These are phyloP conservation scores for Catharus minimus DNA, from an alignment of 2,113 vertebrate species.

Conservation along the genomic window DNA sequence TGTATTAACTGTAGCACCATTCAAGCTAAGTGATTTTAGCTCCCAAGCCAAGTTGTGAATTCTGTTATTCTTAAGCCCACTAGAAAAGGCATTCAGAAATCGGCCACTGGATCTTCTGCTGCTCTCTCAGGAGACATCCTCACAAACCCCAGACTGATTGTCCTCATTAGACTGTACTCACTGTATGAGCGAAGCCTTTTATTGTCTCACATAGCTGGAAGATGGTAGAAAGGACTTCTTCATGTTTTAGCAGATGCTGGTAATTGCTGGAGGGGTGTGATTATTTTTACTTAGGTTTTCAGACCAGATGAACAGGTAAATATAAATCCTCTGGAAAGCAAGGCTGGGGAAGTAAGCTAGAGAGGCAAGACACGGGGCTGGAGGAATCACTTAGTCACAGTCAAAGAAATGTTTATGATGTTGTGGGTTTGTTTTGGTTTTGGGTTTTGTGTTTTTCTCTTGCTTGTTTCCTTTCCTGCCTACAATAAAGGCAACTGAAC, in stretches of 20 bases:
- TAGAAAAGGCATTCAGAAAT: constrained; percentile 28
- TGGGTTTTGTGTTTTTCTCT: neutral
- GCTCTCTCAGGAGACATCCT: neutral
- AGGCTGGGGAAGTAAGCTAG: neutral
- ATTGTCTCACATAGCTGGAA: neutral
- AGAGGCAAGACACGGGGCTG: neutral
- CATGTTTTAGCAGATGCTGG: neutral
- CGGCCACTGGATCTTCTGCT: neutral
- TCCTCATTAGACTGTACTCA: neutral
- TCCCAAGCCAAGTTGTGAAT: constrained; percentile 25
- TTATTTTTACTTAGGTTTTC: neutral
- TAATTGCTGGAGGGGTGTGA: neutral
- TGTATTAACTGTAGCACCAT: neutral
- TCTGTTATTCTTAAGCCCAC: neutral
- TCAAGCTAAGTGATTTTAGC: constrained; percentile 22
- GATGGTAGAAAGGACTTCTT: neutral
- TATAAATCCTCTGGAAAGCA: neutral
- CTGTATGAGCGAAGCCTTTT: neutral
- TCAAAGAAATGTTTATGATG: neutral
- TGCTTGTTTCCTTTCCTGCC: neutral
- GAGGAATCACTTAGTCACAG: neutral
- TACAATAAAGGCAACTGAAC: neutral
- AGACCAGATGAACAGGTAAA: neutral
- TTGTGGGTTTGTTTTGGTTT: neutral
- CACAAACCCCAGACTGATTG: neutral